phyloP scores from a whole-genome alignment of 2,888 invertebrate genomes.

The Lasioglossum villosulum region DNA sequence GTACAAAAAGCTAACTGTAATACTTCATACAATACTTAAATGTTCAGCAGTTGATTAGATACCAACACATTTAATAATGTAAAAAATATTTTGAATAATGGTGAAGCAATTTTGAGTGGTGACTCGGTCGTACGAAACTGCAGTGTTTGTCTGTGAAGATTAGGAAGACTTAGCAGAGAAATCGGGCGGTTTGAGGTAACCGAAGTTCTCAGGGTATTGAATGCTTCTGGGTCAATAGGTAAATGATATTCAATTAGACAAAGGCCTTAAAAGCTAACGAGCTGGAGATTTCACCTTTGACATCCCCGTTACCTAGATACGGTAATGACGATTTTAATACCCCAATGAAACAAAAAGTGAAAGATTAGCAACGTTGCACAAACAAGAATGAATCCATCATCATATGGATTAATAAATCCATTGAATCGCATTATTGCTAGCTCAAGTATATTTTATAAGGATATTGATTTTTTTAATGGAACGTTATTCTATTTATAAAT shows the following conservation, averaged over 20 bases:
- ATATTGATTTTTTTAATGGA: too few species aligned
- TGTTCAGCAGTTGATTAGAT: too few species aligned
- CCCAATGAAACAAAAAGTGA: not conserved
- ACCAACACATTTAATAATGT: too few species aligned
- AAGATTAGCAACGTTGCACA: not conserved
- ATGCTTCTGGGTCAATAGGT: conserved; percentile 53
- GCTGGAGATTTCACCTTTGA: conserved; percentile 54
- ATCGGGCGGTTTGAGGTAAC: conserved; percentile 29
- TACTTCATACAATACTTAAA: too few species aligned
- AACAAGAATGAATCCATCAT: too few species aligned
- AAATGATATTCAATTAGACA: conserved; percentile 66
- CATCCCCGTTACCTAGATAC: conserved; percentile 17
- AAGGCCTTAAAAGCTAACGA: conserved; percentile 59
- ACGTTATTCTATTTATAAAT: too few species aligned
- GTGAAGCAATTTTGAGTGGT: too few species aligned
- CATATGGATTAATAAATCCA: too few species aligned
- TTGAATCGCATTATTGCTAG: too few species aligned
- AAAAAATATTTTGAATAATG: too few species aligned
- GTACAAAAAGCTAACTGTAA: too few species aligned
- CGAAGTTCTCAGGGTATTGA: conserved; percentile 38
- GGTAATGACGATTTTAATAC: conserved; percentile 29
- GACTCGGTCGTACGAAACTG: not conserved
- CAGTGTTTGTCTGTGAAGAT: conserved; percentile 15
- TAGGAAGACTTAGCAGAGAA: conserved; percentile 44
- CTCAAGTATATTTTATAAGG: too few species aligned